Evolutionary conservation across 2,113 vertebrate species (phyloP).

Genomic region (Mugil cephalus): DNA sequence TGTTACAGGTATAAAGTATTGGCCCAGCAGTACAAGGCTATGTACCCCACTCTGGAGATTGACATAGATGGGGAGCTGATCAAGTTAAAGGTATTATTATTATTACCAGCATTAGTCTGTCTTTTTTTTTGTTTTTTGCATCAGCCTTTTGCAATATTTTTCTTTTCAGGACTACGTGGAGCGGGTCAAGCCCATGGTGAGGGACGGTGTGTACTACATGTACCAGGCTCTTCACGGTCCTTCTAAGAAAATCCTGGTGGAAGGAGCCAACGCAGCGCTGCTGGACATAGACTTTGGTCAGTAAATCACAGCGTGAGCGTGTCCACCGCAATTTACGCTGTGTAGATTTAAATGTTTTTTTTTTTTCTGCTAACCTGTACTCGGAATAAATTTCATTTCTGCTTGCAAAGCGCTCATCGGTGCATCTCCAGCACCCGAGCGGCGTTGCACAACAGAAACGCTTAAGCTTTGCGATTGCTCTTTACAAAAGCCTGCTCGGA

Average conservation of each 20-base stretch:
- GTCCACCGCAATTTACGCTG: not conserved
- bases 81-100: constrained; percentile 89
- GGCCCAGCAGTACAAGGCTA: constrained; percentile 93
- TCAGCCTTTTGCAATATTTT: not conserved
- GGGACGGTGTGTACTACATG: constrained; percentile 96
- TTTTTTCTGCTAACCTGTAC: constrained; percentile 14
- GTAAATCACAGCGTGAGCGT: constrained; percentile 49
- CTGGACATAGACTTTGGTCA: constrained; percentile 98
- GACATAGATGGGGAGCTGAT: constrained; percentile 93
- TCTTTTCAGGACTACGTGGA: constrained; percentile 88
- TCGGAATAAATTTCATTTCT: constrained; percentile 27
- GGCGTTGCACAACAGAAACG: constrained; percentile 26
- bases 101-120: not conserved
- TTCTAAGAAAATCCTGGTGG: constrained; percentile 96
- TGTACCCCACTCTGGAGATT: constrained; percentile 95
- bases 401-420: not conserved
- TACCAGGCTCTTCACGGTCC: constrained; percentile 94
- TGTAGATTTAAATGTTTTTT: not conserved
- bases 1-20: constrained; percentile 92
- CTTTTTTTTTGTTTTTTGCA: not conserved
- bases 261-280: constrained; percentile 96
- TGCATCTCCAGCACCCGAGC: constrained; percentile 20
- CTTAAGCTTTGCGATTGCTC: constrained; percentile 58
- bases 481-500: constrained; percentile 66
- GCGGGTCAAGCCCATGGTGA: constrained; percentile 95